A percentile compares a stretch with the other conserved stretches of the same genome.
phyloP scores from a whole-genome alignment of 2,888 invertebrate species.

The Oconnorella tubifera region DNA sequence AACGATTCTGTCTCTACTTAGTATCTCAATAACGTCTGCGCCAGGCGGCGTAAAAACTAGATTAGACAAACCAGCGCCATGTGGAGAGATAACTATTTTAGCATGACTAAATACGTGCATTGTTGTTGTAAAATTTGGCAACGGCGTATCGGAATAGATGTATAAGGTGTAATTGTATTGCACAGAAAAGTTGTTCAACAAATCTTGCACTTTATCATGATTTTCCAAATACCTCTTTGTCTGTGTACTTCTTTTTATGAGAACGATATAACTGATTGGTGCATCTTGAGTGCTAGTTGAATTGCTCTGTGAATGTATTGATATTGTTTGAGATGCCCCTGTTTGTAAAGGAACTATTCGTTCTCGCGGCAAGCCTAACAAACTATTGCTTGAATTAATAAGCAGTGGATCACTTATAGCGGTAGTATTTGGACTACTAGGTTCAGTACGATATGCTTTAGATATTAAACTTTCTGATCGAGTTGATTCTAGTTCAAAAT shows the following conservation, averaged over 20 bases:
- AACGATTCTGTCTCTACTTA: not conserved
- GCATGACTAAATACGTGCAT: not conserved
- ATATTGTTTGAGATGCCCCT: too few relatives aligned
- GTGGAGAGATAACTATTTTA: not conserved
- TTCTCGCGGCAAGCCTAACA: too few relatives aligned
- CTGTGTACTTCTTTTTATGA: not conserved
- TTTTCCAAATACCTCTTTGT: not conserved
- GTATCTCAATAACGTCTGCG: not conserved
- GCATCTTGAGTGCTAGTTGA: not conserved
- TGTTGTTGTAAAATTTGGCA: not conserved
- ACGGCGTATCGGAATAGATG: not conserved
- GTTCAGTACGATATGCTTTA: too few relatives aligned
- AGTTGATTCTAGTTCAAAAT: too few relatives aligned
- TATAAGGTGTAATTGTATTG: not conserved
- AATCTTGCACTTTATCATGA: not conserved
- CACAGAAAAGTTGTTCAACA: not conserved
- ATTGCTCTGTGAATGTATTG: not conserved
- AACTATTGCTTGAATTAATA: too few relatives aligned
- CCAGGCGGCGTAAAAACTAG: not conserved
- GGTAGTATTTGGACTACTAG: too few relatives aligned
- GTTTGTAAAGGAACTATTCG: too few relatives aligned
- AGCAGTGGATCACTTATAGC: too few relatives aligned
- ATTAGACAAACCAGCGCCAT: not conserved
- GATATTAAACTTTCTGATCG: too few relatives aligned
- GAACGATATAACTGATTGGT: not conserved